These are phyloP conservation scores for Pegoplata infirma DNA, from an alignment of 2,888 invertebrate species.

Conservation along the genomic window DNA sequence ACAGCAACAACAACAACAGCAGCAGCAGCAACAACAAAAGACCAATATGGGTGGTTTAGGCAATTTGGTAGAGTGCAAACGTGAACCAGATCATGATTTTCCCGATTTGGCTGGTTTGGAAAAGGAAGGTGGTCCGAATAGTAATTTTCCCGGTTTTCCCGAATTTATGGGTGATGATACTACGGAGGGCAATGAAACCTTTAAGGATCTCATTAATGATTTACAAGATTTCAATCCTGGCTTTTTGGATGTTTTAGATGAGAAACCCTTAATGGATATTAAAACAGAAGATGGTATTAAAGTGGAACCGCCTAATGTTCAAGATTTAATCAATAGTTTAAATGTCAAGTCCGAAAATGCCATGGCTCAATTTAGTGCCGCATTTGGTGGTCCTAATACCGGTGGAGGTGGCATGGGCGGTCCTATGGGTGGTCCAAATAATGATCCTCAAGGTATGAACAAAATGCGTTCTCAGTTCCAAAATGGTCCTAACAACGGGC, in stretches of 20 bases:
- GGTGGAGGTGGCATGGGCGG: constrained; percentile 60
- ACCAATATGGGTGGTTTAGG: constrained; percentile 78
- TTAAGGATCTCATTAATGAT: constrained; percentile 92
- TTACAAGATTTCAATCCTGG: constrained; percentile 90
- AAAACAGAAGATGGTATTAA: constrained; percentile 78
- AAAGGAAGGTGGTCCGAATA: constrained; percentile 87
- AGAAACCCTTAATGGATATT: constrained; percentile 77
- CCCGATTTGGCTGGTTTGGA: constrained; percentile 92
- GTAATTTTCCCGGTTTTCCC: constrained; percentile 87
- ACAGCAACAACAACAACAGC: constrained; percentile 67
- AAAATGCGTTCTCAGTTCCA: constrained; percentile 73
- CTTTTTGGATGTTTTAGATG: constrained; percentile 88
- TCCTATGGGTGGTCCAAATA: constrained; percentile 65
- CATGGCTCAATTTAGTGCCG: constrained; percentile 74
- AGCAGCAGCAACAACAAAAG: constrained; percentile 67
- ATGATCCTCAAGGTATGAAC: constrained; percentile 68
- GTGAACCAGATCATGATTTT: constrained; percentile 91
- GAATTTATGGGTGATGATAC: constrained; percentile 92
- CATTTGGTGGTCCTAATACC: constrained; percentile 71
- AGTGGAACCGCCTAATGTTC: constrained; percentile 76
- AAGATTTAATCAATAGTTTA: constrained; percentile 77
- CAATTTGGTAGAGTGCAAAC: constrained; percentile 88
- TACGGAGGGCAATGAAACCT: constrained; percentile 87
- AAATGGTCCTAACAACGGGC: constrained; percentile 72
- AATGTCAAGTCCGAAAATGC: constrained; percentile 77